Conservation (phyloP, 2,888 invertebrate species). For the Phortica okadai region DNA sequence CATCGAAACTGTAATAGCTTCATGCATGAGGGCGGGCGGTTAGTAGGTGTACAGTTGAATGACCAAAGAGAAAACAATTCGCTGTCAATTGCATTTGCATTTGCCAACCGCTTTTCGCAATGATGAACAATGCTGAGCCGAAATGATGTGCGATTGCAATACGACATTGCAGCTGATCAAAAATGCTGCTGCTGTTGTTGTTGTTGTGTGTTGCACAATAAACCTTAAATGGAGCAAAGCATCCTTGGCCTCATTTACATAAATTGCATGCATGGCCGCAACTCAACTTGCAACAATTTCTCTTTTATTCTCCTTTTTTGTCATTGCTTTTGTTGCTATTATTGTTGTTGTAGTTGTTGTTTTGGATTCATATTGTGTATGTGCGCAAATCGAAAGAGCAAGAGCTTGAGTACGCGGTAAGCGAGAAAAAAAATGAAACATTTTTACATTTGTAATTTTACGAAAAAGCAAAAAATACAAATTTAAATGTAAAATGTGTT, state of each 20-base stretch:
- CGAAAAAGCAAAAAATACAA: not conserved
- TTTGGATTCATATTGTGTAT: not conserved
- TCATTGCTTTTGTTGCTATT: not conserved
- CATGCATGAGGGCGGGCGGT: too few species aligned
- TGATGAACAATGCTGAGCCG: conserved; percentile 58
- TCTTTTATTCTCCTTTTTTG: not conserved
- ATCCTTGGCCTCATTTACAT: conserved; percentile 68
- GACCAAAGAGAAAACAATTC: conserved; percentile 13
- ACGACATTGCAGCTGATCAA: conserved; percentile 46
- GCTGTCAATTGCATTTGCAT: conserved; percentile 15
- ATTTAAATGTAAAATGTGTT: not conserved
- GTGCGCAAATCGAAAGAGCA: conserved; percentile 3
- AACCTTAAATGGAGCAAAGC: conserved; percentile 59
- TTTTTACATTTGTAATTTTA: not conserved
- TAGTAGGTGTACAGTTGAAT: not conserved
- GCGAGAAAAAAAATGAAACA: not conserved
- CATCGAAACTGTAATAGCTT: too few species aligned
- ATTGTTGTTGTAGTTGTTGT: conserved; percentile 1
- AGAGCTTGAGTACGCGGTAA: not conserved
- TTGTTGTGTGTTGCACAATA: not conserved
- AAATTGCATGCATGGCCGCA: conserved; percentile 55
- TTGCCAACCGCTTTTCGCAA: conserved; percentile 35
- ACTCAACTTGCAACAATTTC: not conserved
- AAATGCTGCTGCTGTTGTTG: conserved; percentile 38
- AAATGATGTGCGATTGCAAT: not conserved